These are phyloP conservation scores for Oncorhynchus tshawytscha DNA, from an alignment of 2,113 vertebrate species.

Conservation along the genomic window DNA sequence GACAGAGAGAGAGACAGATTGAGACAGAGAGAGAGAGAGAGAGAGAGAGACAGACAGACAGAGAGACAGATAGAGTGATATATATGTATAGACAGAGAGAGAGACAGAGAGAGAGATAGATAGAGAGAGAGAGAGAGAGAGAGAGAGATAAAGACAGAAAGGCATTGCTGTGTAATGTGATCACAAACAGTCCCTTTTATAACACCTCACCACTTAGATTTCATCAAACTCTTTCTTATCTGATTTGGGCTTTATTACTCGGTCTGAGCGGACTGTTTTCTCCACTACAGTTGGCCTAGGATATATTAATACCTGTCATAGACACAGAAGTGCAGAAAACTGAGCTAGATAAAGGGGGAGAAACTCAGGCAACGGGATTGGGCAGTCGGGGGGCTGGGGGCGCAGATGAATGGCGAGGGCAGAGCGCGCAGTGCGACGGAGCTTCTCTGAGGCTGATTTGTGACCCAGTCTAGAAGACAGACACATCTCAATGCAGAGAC, in stretches of 20 bases:
- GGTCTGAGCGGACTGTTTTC: slow-evolving; percentile 33
- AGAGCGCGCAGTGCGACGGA: too few species aligned
- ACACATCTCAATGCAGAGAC: background rate
- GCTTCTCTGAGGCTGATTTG: too few species aligned
- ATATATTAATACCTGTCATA: slow-evolving; percentile 56
- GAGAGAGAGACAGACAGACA: background rate
- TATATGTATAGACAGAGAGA: background rate
- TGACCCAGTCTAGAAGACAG: background rate
- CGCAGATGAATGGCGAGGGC: too few species aligned
- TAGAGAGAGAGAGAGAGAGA: background rate
- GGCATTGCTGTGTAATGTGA: slow-evolving; percentile 40
- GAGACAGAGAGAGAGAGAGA: slow-evolving; percentile 15
- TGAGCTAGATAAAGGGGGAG: too few species aligned
- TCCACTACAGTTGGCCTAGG: slow-evolving; percentile 30
- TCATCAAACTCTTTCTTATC: slow-evolving; percentile 52
- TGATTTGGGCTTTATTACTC: slow-evolving; percentile 56
- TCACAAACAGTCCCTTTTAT: slow-evolving; percentile 46
- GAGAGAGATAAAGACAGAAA: slow-evolving; percentile 4
- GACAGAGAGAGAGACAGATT: slow-evolving; percentile 19
- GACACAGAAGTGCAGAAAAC: too few species aligned
- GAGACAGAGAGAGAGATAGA: background rate
- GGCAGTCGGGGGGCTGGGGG: too few species aligned
- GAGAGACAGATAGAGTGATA: too few species aligned
- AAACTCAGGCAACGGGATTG: too few species aligned
- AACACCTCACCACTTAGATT: slow-evolving; percentile 59